Conservation (phyloP, 2,113 vertebrate species). For the Menura novaehollandiae region DNA sequence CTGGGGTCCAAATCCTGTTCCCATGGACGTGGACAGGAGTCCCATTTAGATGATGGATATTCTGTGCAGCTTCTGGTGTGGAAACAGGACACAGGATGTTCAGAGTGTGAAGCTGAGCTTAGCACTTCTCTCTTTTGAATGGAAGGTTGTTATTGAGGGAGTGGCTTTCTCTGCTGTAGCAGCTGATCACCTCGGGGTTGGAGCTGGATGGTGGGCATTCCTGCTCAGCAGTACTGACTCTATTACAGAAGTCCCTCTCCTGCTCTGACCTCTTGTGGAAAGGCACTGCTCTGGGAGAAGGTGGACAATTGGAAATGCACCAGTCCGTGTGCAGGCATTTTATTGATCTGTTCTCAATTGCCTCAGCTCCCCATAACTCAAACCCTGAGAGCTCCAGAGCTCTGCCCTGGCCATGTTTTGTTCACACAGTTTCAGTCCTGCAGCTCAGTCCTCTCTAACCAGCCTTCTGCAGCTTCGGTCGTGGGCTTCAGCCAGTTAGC, state of each 20-base stretch:
- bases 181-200: not conserved
- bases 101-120: not conserved
- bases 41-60: not conserved
- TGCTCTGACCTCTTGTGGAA: not conserved
- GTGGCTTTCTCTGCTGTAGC: not conserved
- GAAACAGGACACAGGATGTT: not conserved
- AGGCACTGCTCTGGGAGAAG: not conserved
- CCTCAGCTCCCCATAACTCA: not conserved
- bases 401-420: not conserved
- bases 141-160: not conserved
- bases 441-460: not conserved
- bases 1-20: not conserved
- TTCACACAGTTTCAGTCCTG: not conserved
- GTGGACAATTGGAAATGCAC: not conserved
- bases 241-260: not conserved
- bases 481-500: not conserved
- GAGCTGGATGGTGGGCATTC: not conserved
- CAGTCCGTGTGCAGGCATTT: accelerated
- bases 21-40: not conserved
- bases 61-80: not conserved
- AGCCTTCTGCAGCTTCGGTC: too few relatives aligned
- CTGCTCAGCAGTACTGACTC: accelerated
- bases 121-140: not conserved
- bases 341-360: accelerated
- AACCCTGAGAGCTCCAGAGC: not conserved